A percentile compares a stretch with the other conserved stretches of the same genome.
Conservation (phyloP, 1,140 invertebrate species). For the Contarinia nasturtii region DNA sequence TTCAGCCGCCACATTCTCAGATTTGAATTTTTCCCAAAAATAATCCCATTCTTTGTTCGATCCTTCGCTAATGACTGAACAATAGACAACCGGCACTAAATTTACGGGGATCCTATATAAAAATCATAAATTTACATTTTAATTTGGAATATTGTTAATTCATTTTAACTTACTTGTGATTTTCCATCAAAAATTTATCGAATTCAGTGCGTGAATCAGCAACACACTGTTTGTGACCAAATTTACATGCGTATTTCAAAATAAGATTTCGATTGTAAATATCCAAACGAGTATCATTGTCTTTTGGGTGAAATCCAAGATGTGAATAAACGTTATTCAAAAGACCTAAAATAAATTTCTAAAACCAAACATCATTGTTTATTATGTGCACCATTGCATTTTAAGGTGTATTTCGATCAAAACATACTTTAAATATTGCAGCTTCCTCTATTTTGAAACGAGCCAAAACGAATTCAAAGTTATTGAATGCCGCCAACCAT, state of each 20-base stretch:
- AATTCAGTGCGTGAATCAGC: constrained; percentile 15
- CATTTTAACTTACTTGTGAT: no score
- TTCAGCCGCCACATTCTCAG: constrained; percentile 28
- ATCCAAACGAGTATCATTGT: constrained; percentile 12
- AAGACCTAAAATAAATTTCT: constrained; percentile 8
- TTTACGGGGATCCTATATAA: constrained; percentile 28
- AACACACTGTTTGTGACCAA: constrained; percentile 26
- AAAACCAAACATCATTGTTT: no score
- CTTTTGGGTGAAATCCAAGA: constrained; percentile 13
- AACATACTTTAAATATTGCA: constrained; percentile 1
- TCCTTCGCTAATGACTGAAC: constrained; percentile 29
- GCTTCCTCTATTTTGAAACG: constrained; percentile 8
- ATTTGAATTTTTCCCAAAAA: constrained; percentile 28
- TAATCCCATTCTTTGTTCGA: constrained; percentile 25
- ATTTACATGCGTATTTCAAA: constrained; percentile 29
- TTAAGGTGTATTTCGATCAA: no score
- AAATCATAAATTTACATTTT: not conserved
- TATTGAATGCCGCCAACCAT: constrained; percentile 38
- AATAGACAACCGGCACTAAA: constrained; percentile 36
- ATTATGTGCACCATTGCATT: no score
- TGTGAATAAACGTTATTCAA: constrained; percentile 9
- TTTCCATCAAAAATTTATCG: constrained; percentile 4
- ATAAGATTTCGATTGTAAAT: constrained; percentile 22
- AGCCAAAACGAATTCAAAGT: constrained; percentile 21
- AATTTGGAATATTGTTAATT: no score